phyloP scores from a whole-genome alignment of 2,113 vertebrate species.

The Scalopus aquaticus region DNA sequence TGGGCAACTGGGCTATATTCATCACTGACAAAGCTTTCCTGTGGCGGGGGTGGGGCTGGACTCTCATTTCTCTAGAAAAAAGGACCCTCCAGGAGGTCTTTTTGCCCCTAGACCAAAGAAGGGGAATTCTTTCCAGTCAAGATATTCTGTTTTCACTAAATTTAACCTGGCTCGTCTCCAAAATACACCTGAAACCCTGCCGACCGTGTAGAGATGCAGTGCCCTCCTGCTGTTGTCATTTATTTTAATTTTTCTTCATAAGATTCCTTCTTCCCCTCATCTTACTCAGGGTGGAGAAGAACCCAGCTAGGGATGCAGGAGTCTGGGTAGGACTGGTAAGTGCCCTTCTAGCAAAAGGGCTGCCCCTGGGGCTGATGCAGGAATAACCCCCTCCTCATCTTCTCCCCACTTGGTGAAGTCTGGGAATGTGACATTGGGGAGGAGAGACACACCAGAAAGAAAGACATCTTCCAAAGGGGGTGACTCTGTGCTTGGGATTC shows the following conservation, averaged over 20 bases:
- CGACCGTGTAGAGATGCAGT: neutral
- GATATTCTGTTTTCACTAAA: neutral
- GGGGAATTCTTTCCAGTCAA: neutral
- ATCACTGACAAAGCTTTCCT: constrained; percentile 74
- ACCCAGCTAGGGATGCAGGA: neutral
- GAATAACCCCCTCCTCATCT: neutral
- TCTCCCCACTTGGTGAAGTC: neutral
- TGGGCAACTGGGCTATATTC: constrained; percentile 77
- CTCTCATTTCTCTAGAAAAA: neutral
- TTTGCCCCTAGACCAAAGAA: neutral
- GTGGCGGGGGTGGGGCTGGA: neutral
- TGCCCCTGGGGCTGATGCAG: neutral
- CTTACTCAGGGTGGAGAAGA: neutral
- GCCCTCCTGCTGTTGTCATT: neutral
- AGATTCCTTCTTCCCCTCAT: neutral
- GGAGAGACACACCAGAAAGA: neutral
- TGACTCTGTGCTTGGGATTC: neutral
- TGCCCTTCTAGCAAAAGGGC: neutral
- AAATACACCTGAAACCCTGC: neutral
- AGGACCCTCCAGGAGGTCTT: neutral
- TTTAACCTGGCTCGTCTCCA: neutral
- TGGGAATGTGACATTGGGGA: neutral
- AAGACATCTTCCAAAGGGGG: neutral
- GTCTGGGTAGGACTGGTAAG: neutral
- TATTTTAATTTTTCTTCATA: neutral